Evolutionary conservation across 1,140 invertebrate species (phyloP), one percentile per base, ranked within the genome.

Genomic region (Sycophila sp.): DNA sequence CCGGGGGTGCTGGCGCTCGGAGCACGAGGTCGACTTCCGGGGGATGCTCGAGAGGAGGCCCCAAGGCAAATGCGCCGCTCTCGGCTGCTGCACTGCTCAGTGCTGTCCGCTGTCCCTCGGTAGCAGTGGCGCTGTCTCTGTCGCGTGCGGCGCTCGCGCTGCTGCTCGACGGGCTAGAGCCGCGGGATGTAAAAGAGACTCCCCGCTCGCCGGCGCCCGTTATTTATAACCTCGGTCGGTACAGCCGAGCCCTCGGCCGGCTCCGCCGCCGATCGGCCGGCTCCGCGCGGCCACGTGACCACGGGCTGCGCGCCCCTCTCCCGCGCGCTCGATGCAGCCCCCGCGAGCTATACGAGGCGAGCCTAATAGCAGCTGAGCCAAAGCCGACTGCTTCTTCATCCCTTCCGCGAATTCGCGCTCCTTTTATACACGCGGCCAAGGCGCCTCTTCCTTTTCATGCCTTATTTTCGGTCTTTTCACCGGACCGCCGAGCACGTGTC

Each of bases 141-240:
- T 24, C 22, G 11, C 15, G 73, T 32, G 73, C 82, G 28, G 76
- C 82, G 26, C 78, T 47, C 81, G 19, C 55, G 67, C 55, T 74
- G 67, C 59, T 74, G 1, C 4, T 34, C 62, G n/a, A 56, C 24
- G 10, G 26, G 40, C 32, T 56, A 56, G 34, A 30, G 26, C 24
- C 24, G 73, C 72, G 59, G 74, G 63, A 79, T 79, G 78, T 77
- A 77, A 81, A 83, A 84, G 84, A 83, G 82, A 72, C 79, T 82
- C 76, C 74, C 78, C 75, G 73, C 75, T 42, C 70, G 38, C 71
- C 69, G 71, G 56, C 67, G 62, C 60, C 75, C 69, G 69, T 59
- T 80, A 81, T 83, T 81, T 84, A 83, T 83, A 83, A 82, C 75
- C 79, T 79, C 75, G 76, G 79, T 74, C 65, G 49, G 66, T 69